Conservation (phyloP, 2,113 vertebrate species). For the Myotis lucifugus region DNA sequence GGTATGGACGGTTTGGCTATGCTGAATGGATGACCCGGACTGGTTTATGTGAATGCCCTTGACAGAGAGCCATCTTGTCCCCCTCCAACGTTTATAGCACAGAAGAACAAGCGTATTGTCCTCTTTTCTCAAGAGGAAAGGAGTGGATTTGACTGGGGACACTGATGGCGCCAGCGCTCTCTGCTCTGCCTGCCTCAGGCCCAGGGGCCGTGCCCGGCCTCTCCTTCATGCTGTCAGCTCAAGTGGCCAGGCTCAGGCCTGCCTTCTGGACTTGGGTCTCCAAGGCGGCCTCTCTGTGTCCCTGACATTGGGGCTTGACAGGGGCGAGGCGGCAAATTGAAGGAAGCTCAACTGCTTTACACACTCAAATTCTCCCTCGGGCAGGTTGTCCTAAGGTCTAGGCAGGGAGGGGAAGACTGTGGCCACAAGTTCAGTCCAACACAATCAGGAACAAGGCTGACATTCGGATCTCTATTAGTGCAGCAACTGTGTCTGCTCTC, state of each 20-base stretch:
- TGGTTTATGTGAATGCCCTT: neutral
- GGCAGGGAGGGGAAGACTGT: neutral
- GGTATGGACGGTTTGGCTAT: neutral
- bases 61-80: neutral
- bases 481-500: neutral
- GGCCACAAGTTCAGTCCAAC: neutral
- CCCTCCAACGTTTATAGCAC: neutral
- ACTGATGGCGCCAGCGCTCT: fast-evolving
- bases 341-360: neutral
- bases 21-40: neutral
- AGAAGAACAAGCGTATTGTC: neutral
- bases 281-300: neutral
- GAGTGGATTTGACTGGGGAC: neutral
- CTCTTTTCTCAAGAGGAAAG: neutral
- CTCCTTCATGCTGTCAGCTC: neutral
- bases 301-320: neutral
- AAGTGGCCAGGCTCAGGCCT: neutral
- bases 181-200: neutral
- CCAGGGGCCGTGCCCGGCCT: neutral
- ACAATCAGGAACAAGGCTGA: neutral
- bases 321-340: neutral
- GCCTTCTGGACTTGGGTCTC: neutral
- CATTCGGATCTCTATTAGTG: neutral
- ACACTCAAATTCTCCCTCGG: neutral
- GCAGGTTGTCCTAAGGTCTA: neutral